These are phyloP conservation scores for Avahi laniger DNA, from an alignment of 2,797 vertebrate genomes.

Conservation along the genomic window DNA sequence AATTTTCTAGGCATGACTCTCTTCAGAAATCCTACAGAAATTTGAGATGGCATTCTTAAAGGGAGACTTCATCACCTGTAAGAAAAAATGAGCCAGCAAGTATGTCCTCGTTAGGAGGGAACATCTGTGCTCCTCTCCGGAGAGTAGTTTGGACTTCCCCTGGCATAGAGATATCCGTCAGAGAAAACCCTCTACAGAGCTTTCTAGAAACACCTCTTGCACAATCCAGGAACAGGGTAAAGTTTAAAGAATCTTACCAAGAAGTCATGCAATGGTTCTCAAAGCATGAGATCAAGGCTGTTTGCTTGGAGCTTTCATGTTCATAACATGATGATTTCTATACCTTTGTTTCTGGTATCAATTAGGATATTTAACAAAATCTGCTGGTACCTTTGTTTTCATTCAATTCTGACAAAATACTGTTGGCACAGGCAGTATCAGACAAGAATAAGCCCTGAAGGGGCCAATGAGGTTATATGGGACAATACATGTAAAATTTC, in stretches of 20 bases:
- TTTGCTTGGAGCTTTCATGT: too few relatives aligned
- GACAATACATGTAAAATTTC: background rate
- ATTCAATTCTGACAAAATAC: background rate
- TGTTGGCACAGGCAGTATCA: background rate
- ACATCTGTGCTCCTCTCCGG: slow-evolving; percentile 52
- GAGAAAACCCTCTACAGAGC: background rate
- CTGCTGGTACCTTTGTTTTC: background rate
- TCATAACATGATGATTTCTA: background rate
- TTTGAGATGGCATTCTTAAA: background rate
- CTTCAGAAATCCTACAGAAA: slow-evolving; percentile 50
- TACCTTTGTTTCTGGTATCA: background rate
- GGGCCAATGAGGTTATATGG: background rate
- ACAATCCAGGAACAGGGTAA: background rate
- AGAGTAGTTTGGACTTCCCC: background rate
- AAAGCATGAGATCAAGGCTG: background rate
- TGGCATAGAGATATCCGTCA: slow-evolving; percentile 8
- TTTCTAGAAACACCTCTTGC: background rate
- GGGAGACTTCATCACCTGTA: background rate
- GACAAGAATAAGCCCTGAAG: background rate
- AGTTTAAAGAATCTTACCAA: background rate
- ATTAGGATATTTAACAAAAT: background rate
- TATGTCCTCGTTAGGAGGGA: slow-evolving; percentile 65
- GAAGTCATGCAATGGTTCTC: background rate
- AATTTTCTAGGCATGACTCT: slow-evolving; percentile 44
- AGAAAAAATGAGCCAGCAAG: slow-evolving; percentile 5